A percentile compares a stretch with the other conserved stretches of the same genome.
Conservation (phyloP, 2,888 invertebrate species). For the Volucella zonaria region DNA sequence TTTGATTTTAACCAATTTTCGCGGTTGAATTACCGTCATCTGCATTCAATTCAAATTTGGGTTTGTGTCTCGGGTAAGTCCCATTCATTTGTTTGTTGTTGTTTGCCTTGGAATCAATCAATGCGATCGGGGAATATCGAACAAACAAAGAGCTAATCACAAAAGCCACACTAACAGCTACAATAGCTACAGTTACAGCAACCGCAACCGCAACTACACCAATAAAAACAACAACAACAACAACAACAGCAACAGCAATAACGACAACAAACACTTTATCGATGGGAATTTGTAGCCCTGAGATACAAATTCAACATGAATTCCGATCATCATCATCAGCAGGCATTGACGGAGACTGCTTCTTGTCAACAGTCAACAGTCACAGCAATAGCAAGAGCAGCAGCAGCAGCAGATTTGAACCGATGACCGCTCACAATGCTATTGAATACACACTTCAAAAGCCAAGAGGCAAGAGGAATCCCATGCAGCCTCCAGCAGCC, state of each 20-base stretch:
- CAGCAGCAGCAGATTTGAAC: slow-evolving; percentile 68
- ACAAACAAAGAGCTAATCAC: slow-evolving; percentile 73
- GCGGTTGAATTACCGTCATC: slow-evolving; percentile 31
- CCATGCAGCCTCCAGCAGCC: slow-evolving; percentile 44
- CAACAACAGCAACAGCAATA: slow-evolving; percentile 54
- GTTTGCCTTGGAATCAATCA: slow-evolving; percentile 52
- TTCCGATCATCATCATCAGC: slow-evolving; percentile 69
- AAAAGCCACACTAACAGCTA: slow-evolving; percentile 55
- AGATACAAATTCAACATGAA: slow-evolving; percentile 74
- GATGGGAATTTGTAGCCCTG: slow-evolving; percentile 74
- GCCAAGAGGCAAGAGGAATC: slow-evolving; percentile 10
- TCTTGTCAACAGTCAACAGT: slow-evolving; percentile 47
- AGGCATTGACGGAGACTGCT: slow-evolving; percentile 50
- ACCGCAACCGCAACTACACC: slow-evolving; percentile 46
- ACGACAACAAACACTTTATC: slow-evolving; percentile 67
- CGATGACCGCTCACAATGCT: slow-evolving; percentile 74
- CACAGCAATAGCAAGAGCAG: slow-evolving; percentile 47
- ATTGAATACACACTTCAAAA: slow-evolving; percentile 73
- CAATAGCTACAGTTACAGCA: slow-evolving; percentile 48
- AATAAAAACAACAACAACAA: slow-evolving; percentile 41
- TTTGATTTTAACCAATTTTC: neutral
- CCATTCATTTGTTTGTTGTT: slow-evolving; percentile 41
- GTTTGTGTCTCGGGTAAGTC: slow-evolving; percentile 31
- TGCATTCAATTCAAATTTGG: slow-evolving; percentile 51
- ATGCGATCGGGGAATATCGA: slow-evolving; percentile 65